Conservation (phyloP, 30 jellyfish, hydroid and myxozoan genomes). For the Rhopilema esculentum region DNA sequence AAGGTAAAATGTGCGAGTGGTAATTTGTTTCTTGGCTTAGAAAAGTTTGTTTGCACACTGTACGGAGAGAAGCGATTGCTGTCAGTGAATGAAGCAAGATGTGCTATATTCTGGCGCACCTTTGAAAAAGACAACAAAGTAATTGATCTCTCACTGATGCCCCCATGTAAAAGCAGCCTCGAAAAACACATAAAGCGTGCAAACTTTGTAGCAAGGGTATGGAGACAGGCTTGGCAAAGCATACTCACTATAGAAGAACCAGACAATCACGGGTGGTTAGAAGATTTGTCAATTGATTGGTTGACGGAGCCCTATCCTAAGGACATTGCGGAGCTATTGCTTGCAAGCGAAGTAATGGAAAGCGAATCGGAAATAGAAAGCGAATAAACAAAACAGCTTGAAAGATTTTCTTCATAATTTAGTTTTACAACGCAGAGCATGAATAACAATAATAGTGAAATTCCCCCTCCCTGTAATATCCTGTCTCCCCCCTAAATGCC, state of each 20-base stretch:
- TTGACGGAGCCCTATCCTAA: background rate
- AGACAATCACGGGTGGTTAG: background rate
- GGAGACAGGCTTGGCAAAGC: background rate
- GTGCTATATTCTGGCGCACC: too few species aligned
- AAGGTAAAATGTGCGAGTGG: too few species aligned
- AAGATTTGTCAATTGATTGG: too few species aligned
- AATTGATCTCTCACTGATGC: conserved; percentile 2
- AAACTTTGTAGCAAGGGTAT: background rate
- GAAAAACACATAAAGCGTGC: background rate
- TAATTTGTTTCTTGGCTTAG: too few species aligned
- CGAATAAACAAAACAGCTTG: background rate
- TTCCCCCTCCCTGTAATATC: too few species aligned
- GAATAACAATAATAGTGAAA: too few species aligned
- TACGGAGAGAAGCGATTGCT: too few species aligned
- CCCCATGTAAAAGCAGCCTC: background rate
- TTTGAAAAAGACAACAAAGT: background rate
- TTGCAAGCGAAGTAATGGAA: background rate
- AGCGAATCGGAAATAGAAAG: background rate
- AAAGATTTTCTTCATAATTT: too few species aligned
- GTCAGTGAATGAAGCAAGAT: too few species aligned
- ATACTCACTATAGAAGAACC: background rate
- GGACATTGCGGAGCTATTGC: conserved; percentile 1
- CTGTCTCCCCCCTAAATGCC: too few species aligned
- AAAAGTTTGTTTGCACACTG: too few species aligned
- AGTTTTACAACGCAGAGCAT: too few species aligned